A percentile compares a stretch with the other conserved stretches of the same genome.
phyloP scores from a whole-genome alignment of 2,113 vertebrate species.

The Chlorocebus sabaeus region DNA sequence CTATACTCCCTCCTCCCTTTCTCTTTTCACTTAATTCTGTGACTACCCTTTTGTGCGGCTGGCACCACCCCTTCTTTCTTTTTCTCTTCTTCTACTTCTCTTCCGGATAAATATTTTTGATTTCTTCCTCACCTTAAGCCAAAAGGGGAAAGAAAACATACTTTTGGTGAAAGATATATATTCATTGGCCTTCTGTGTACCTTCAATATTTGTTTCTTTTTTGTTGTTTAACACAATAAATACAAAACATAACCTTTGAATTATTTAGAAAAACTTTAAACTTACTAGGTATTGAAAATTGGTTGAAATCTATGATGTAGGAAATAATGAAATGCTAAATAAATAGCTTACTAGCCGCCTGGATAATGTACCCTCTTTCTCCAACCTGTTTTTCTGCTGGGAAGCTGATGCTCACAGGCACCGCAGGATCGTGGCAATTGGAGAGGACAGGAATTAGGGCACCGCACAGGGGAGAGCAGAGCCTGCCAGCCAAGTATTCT shows the following conservation, averaged over 20 bases:
- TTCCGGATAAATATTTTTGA: background rate
- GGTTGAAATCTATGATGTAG: background rate
- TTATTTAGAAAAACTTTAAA: background rate
- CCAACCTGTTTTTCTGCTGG: background rate
- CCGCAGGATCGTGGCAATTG: rapidly evolving
- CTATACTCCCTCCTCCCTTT: background rate
- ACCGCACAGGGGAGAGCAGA: background rate
- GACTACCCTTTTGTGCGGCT: background rate
- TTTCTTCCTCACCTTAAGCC: background rate
- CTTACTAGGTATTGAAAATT: background rate
- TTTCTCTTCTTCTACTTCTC: background rate
- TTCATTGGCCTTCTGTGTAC: background rate
- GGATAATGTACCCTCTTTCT: background rate
- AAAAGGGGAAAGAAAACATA: background rate
- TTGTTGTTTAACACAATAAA: background rate
- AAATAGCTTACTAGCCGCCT: background rate
- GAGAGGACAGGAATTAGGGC: rapidly evolving
- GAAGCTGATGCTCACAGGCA: background rate
- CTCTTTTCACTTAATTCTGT: background rate
- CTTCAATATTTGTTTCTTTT: background rate
- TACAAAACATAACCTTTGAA: background rate
- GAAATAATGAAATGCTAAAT: background rate
- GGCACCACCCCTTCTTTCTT: background rate
- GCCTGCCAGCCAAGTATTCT: background rate
- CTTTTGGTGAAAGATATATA: background rate